phyloP scores from a whole-genome alignment of 2,113 vertebrate genomes.

The Pseudorhombus dupliciocellatus region DNA sequence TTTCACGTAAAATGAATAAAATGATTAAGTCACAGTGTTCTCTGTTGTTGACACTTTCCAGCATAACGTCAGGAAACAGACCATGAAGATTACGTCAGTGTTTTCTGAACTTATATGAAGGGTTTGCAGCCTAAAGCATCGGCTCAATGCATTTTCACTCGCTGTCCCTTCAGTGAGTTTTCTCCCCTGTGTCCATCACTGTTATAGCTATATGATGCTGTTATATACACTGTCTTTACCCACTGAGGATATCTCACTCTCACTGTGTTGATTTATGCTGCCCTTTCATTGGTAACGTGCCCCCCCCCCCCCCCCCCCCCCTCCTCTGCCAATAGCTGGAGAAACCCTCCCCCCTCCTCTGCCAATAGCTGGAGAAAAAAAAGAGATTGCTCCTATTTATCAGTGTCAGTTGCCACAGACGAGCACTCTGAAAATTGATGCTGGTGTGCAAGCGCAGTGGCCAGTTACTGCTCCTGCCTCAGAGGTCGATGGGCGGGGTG shows the following conservation, averaged over 20 bases:
- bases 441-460: constrained; percentile 36
- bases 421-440: constrained; percentile 59
- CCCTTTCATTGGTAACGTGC: constrained; percentile 32
- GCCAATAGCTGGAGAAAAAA: constrained; percentile 37
- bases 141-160: neutral
- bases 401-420: constrained; percentile 68
- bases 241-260: constrained; percentile 23
- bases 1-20: too few species aligned
- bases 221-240: constrained; percentile 16
- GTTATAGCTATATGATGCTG: constrained; percentile 15
- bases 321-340: constrained; percentile 32
- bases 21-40: too few species aligned
- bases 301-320: neutral
- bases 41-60: too few species aligned
- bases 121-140: constrained; percentile 4
- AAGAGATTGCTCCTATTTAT: constrained; percentile 69
- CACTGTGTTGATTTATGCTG: constrained; percentile 54
- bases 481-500: constrained; percentile 11
- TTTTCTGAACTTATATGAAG: neutral
- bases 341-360: constrained; percentile 2
- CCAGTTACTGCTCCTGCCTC: constrained; percentile 27
- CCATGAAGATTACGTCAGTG: too few species aligned
- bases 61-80: too few species aligned
- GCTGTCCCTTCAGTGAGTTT: constrained; percentile 1
- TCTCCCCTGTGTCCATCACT: neutral